Evolutionary conservation across 1,140 invertebrate species (phyloP), one percentile per base, ranked within the genome.

Genomic region (Hypothenemus hampei): DNA sequence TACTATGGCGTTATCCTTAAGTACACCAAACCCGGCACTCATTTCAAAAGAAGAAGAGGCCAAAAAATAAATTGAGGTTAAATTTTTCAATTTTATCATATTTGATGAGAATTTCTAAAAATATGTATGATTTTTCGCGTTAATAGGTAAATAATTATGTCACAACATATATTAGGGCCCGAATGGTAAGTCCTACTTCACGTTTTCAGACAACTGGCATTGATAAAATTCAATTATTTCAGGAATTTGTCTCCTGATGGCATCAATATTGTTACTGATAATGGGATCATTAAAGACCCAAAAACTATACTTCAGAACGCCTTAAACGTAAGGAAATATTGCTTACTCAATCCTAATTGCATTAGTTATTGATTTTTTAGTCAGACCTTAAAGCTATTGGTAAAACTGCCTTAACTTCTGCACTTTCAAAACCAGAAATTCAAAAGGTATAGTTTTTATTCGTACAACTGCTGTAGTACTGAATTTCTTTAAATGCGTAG

Each of bases 311-410:
- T 81, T 44, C 80, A 82, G 67, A 79, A 75, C 67, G 84, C 85
- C 31, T 69, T 86, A 67, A 81, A 91, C 76, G 89, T 91, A 79
- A 81, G 50, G 61, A 49, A 33, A 58, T 61, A 48, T 24, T 52
- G 13, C 36, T 51, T 61, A 36, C 8, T 26, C 7, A 58, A 41
- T 49, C 41, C 24, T 10, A 11, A n/a, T n/a, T n/a, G 19, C 7
- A 53, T 43, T 52, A 22, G 18, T 35, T 26, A 19, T 21, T 49
- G 48, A 49, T 35, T 59, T 78, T 84, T 26, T 66, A 91, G 87
- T 73, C 79, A 64, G 91, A 93, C 75, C 75, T 92, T 15, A 81
- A 83, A 65, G 87, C 92, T 66, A 81, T 87, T 57, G 81, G 83
- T 3, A 84, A 78, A 37, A 73, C 77, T 26, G 70, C 76, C 19